Percentiles rank a stretch among this genome's conserved stretches.
Conservation (phyloP, 1,140 invertebrate species). For the Ectropis grisescens region DNA sequence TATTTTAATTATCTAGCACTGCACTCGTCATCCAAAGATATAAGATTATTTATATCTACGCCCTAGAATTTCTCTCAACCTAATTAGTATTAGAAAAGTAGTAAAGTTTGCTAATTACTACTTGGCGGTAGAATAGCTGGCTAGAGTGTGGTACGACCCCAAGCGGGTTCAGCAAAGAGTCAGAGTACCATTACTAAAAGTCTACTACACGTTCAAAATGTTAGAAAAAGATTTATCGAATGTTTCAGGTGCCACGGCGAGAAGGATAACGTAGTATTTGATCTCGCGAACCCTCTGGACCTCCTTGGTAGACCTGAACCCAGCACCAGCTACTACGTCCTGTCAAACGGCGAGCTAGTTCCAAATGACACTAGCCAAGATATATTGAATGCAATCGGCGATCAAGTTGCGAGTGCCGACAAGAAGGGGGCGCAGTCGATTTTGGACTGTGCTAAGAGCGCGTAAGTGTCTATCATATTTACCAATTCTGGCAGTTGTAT, state of each 20-base stretch:
- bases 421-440: constrained; percentile 36
- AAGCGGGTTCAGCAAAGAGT: too few species aligned
- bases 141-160: too few species aligned
- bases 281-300: constrained; percentile 72
- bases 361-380: constrained; percentile 15
- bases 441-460: constrained; percentile 31
- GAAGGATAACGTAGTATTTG: constrained; percentile 77
- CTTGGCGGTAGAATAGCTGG: too few species aligned
- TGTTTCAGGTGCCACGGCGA: constrained; percentile 80
- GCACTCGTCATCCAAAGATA: too few species aligned
- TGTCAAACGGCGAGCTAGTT: constrained; percentile 37
- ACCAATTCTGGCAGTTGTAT: constrained; percentile 4
- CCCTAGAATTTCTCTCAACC: too few species aligned
- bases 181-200: too few species aligned
- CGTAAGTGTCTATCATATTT: constrained; percentile 33
- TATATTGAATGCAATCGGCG: constrained; percentile 21
- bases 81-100: too few species aligned
- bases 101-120: too few species aligned
- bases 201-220: too few species aligned
- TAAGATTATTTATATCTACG: too few species aligned
- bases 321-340: constrained; percentile 31
- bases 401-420: constrained; percentile 33
- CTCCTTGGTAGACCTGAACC: constrained; percentile 56
- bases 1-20: too few species aligned
- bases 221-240: too few species aligned